Conservation (phyloP, 2,113 vertebrate species). For the Aphelocoma coerulescens region DNA sequence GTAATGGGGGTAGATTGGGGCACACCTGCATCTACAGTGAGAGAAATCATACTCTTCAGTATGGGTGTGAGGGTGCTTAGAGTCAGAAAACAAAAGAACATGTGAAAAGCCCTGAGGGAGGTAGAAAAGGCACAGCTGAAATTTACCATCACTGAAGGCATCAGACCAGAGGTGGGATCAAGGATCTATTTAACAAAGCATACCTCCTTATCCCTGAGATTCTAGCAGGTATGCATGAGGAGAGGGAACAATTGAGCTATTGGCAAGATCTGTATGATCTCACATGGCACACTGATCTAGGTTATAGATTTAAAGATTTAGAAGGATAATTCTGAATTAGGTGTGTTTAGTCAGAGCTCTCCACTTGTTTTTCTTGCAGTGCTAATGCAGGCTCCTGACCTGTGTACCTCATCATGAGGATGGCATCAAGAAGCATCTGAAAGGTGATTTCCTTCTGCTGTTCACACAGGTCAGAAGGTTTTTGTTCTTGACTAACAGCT, state of each 20-base stretch:
- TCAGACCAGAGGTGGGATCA: background rate
- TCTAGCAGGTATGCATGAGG: background rate
- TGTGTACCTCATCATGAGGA: accelerated
- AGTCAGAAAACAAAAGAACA: background rate
- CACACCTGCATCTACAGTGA: background rate
- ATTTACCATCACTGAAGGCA: background rate
- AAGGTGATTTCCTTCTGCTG: background rate
- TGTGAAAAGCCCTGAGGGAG: background rate
- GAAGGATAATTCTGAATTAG: background rate
- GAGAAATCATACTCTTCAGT: too few relatives aligned
- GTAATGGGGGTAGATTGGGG: too few relatives aligned
- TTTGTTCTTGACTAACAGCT: background rate
- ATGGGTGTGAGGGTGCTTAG: background rate
- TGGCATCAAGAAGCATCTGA: accelerated
- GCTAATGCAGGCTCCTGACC: background rate
- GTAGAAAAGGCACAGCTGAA: background rate
- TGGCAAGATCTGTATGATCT: background rate
- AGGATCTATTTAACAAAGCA: background rate
- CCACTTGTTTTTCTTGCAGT: background rate
- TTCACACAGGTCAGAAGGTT: background rate
- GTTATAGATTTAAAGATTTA: background rate
- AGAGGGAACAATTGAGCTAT: background rate
- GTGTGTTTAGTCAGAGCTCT: background rate
- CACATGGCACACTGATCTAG: background rate
- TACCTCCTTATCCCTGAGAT: background rate